Conservation (phyloP, 2,888 invertebrate genomes). For the Microctonus brassicae region DNA sequence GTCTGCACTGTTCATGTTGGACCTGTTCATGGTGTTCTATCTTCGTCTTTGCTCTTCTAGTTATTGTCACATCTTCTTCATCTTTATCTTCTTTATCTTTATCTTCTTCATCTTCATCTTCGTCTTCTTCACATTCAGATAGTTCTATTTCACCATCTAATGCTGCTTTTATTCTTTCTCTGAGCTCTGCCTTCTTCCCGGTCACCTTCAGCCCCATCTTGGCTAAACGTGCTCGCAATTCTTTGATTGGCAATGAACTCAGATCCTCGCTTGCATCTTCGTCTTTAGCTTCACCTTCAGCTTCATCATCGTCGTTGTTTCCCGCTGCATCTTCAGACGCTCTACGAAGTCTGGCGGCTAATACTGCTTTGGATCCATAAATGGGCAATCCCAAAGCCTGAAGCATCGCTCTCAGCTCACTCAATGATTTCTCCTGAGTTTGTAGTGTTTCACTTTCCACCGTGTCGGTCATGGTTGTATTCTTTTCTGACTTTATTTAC, state of each 20-base stretch:
- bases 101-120: not conserved
- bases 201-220: not conserved
- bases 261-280: not conserved
- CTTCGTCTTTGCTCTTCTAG: too few species aligned
- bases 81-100: not conserved
- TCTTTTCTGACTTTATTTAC: too few species aligned
- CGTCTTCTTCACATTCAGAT: constrained; percentile 5
- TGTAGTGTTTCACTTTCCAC: too few species aligned
- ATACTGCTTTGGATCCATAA: not conserved
- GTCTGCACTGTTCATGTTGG: not conserved
- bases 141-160: not conserved
- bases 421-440: too few species aligned
- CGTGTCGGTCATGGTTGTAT: too few species aligned
- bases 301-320: not conserved
- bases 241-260: not conserved
- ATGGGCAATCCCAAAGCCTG: not conserved
- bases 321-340: not conserved
- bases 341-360: not conserved
- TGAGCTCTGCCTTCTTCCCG: not conserved
- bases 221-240: not conserved
- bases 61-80: too few species aligned
- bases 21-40: too few species aligned
- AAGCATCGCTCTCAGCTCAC: not conserved
- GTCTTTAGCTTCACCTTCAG: too few species aligned
- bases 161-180: not conserved